Base-by-base conservation (phyloP, 2,797 vertebrate species). In the Orientallactaga sibirica region DNA sequence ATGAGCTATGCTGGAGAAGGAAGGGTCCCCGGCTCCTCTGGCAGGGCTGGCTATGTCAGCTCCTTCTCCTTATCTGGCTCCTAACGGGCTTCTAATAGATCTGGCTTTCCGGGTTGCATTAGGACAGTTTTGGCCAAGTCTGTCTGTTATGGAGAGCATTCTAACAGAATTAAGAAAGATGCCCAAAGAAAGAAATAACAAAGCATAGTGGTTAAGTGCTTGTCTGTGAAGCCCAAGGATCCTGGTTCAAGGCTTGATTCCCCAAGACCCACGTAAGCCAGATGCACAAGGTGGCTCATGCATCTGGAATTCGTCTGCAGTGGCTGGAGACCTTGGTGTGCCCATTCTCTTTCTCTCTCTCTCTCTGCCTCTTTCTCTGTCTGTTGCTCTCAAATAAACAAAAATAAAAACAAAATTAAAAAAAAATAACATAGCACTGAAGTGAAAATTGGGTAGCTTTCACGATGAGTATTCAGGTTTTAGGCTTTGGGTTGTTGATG, bases 111-210 rank as follows among this genome's bases (percentile, higher is more conserved):
- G 78, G n/a, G 64, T 89, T 94, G 64, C 83, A 86, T 95, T 83
- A 96, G 94, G 84, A 62, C 5, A 66, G n/a, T 43, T 75, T 41
- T 64, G 29, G 93, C 70, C 81, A 93, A 66, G 85, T 73, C 97
- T 73, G 24, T 0, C 1, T 84, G 96, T 96, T 80, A 27, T 77
- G 86, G 66, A 96, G 77, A 84, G 68, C 29, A 95, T 97, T 94
- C 85, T 97, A 96, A 95, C 88, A 74, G 96, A 96, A 96, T 97
- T 97, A 94, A 96, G 92, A 94, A 96, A 96, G 76, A 94, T 94
- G 2, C 58, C 89, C 62, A 96, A 95, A 27, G 93, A 91, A 94
- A 58, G 73, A 91, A 94, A 96, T 96, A 66, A 37, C 33, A 37
- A 37, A 37, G 33, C 33, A 37, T 37, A 37, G 33, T 37, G 33